Evolutionary conservation across 2,797 vertebrate species (phyloP), one percentile per base, ranked within the genome.

Genomic region (Echiichthys vipera): DNA sequence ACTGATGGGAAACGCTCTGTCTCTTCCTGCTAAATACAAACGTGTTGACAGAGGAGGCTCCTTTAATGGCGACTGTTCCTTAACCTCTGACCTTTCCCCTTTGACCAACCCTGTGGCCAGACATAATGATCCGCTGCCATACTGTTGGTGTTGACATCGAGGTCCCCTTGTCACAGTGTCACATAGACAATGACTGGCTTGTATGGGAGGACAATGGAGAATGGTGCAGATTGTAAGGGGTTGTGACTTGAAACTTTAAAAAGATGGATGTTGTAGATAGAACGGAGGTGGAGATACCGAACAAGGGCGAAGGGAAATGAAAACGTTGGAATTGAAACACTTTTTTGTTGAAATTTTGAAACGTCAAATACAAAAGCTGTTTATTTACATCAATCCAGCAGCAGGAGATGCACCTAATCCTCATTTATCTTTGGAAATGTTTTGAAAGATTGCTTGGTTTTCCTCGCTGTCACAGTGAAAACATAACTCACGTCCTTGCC

Each of bases 31-130:
- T 74, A 86, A 80, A 92, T 91, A 84, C 89, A 91, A 81, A 91
- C 2, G 78, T 89, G 92, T 91, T 92, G 92, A 93, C 89, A 89
- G 91, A 86, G 30, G 77, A 87, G 82, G 54, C 73, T 91, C 68
- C 78, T 78, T 68, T 82, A 87, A 90, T 88, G 81, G 80, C 10
- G n/a, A 80, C 82, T 78, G 77, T 86, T 84, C 77, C 50, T 70
- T 82, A 3, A 93, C 89, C 90, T 79, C 57, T 74, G 80, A 89
- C 90, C 88, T 81, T 36, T 85, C 59, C 55, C 74, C 89, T 87
- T 66, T 86, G 87, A 89, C 87, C 82, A 45, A 63, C 68, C 78
- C 81, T 20, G 14, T 62, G 74, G 81, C 78, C 84, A 88, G 87
- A 89, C 89, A 83, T 79, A 82, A 84, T 84, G 88, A 90, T 85